Evolutionary conservation across 92 coral and sea anemone genomes (phyloP).

Genomic region (Heteractis magnifica): DNA sequence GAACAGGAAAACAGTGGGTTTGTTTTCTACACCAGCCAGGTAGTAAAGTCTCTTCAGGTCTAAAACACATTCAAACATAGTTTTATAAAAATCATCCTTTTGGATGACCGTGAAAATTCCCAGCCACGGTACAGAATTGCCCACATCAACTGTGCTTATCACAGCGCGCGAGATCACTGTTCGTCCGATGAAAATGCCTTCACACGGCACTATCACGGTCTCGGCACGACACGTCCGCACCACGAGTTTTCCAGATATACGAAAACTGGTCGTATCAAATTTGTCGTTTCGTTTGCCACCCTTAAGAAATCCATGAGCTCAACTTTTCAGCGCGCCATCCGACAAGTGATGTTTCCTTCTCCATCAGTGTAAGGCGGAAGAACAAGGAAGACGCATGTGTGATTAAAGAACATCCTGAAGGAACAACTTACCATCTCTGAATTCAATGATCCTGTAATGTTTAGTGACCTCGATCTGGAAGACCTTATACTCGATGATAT

Average conservation of each 20-base stretch:
- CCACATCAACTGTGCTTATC: neutral
- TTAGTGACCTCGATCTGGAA: slow-evolving; percentile 99
- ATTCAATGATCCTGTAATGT: slow-evolving; percentile 91
- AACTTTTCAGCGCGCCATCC: no score
- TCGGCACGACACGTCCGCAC: neutral
- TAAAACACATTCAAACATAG: slow-evolving; percentile 10
- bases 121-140: neutral
- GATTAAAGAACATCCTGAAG: neutral
- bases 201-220: neutral
- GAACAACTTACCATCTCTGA: slow-evolving; percentile 86
- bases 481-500: slow-evolving; percentile 94
- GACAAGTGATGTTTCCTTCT: no score
- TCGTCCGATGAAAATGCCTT: neutral
- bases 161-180: neutral
- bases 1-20: slow-evolving; percentile 93
- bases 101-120: neutral
- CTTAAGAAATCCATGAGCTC: no score
- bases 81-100: neutral
- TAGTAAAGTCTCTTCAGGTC: slow-evolving; percentile 89
- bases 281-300: neutral
- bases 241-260: neutral
- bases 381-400: no score
- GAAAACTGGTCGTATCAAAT: neutral
- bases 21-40: slow-evolving; percentile 95
- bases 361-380: no score